These are phyloP conservation scores for Rhinichthys osculus DNA, from an alignment of 2,797 vertebrate species.

Conservation along the genomic window DNA sequence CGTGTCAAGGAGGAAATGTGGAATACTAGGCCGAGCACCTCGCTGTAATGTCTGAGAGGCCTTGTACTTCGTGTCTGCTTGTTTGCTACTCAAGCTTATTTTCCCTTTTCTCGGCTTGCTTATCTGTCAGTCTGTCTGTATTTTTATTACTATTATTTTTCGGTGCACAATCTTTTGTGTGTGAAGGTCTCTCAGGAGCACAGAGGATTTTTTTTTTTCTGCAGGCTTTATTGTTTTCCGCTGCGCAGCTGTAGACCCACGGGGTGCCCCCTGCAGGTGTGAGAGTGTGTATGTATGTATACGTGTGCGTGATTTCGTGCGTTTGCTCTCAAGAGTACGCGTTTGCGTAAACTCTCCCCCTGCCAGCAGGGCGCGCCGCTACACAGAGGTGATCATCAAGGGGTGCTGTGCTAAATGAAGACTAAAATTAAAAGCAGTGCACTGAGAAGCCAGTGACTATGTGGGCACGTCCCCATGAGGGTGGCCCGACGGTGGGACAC, in stretches of 20 bases:
- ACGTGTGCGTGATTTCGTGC: background rate
- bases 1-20: constrained; percentile 52
- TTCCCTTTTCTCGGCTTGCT: constrained; percentile 28
- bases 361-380: constrained; percentile 58
- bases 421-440: constrained; percentile 63
- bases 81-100: constrained; percentile 52
- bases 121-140: constrained; percentile 44
- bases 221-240: constrained; percentile 74
- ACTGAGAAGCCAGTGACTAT: constrained; percentile 46
- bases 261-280: constrained; percentile 66
- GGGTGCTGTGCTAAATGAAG: constrained; percentile 55
- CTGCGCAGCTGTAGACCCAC: constrained; percentile 74
- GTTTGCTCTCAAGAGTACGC: constrained; percentile 12
- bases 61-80: constrained; percentile 55
- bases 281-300: constrained; percentile 47
- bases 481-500: constrained; percentile 38
- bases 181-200: constrained; percentile 63
- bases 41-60: constrained; percentile 43
- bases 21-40: constrained; percentile 48
- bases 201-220: constrained; percentile 62
- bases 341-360: constrained; percentile 20
- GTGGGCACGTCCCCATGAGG: constrained; percentile 30
- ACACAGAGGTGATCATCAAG: constrained; percentile 50
- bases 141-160: constrained; percentile 48
- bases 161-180: constrained; percentile 25